A percentile compares a stretch with the other conserved stretches of the same genome.
Conservation (phyloP, 2,113 vertebrate genomes). For the Sebastes fasciatus region DNA sequence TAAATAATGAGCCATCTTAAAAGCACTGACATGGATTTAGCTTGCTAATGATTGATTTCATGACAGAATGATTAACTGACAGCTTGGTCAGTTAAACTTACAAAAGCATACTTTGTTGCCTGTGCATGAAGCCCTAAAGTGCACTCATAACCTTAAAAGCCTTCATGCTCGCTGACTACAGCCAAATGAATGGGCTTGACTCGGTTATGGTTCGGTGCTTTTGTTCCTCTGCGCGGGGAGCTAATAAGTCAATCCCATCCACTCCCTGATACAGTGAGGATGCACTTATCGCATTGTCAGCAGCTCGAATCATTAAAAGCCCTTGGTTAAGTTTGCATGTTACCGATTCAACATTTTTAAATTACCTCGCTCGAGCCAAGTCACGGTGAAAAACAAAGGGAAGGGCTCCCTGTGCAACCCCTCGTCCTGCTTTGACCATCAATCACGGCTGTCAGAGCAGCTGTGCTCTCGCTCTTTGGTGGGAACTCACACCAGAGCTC, state of each 20-base stretch:
- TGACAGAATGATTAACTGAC: constrained; percentile 60
- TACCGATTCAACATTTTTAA: constrained; percentile 75
- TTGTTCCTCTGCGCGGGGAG: constrained; percentile 58
- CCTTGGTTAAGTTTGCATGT: constrained; percentile 71
- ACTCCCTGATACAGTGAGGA: constrained; percentile 55
- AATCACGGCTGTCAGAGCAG: constrained; percentile 78
- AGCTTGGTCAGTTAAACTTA: constrained; percentile 53
- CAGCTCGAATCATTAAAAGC: constrained; percentile 71
- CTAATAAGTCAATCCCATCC: constrained; percentile 75
- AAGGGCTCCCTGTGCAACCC: constrained; percentile 62
- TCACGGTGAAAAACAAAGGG: constrained; percentile 58
- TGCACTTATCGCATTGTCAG: constrained; percentile 78
- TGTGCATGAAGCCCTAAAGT: constrained; percentile 49
- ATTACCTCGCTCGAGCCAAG: constrained; percentile 63
- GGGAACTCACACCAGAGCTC: constrained; percentile 58
- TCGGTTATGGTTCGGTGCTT: constrained; percentile 70
- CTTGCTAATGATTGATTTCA: constrained; percentile 52
- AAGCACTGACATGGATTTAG: constrained; percentile 46
- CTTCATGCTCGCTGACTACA: constrained; percentile 63
- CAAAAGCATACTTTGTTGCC: constrained; percentile 51
- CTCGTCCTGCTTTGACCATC: constrained; percentile 62
- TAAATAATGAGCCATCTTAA: constrained; percentile 51
- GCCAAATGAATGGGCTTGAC: constrained; percentile 67
- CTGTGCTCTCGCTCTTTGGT: constrained; percentile 61
- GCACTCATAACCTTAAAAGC: constrained; percentile 74